Evolutionary conservation across 2,888 invertebrate species (phyloP).

Genomic region (Oligia strigilis): DNA sequence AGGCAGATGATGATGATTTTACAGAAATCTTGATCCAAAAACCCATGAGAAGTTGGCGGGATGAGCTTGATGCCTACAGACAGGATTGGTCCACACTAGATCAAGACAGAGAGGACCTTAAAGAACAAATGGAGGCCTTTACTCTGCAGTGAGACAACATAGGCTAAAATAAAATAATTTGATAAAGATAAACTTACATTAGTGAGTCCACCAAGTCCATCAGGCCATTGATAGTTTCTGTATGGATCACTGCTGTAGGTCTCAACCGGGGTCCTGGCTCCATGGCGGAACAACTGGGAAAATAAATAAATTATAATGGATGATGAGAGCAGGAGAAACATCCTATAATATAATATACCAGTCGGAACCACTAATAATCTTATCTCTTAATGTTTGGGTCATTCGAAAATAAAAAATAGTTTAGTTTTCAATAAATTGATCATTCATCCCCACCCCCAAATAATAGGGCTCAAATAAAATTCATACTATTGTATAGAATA

Average conservation of each 20-base stretch:
- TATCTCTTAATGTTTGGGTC: background rate
- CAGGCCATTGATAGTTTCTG: slow-evolving; percentile 94
- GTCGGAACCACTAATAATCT: background rate
- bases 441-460: no score
- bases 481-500: background rate
- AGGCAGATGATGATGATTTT: no score
- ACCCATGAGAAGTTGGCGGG: background rate
- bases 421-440: background rate
- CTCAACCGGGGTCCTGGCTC: slow-evolving; percentile 94
- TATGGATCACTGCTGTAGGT: slow-evolving; percentile 96
- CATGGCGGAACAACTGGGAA: slow-evolving; percentile 94
- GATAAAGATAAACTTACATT: slow-evolving; percentile 90
- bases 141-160: background rate
- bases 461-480: background rate
- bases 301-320: slow-evolving; percentile 9
- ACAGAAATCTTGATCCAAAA: no score
- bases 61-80: background rate
- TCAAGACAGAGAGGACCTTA: background rate
- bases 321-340: background rate
- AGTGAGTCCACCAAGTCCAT: slow-evolving; percentile 95
- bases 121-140: background rate
- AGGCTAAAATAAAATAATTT: background rate
- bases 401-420: background rate
- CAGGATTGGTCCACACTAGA: no score
- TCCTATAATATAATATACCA: background rate